Evolutionary conservation across 1,140 invertebrate species (phyloP), one percentile per base, ranked within the genome.

Genomic region (Temnothorax longispinosus): DNA sequence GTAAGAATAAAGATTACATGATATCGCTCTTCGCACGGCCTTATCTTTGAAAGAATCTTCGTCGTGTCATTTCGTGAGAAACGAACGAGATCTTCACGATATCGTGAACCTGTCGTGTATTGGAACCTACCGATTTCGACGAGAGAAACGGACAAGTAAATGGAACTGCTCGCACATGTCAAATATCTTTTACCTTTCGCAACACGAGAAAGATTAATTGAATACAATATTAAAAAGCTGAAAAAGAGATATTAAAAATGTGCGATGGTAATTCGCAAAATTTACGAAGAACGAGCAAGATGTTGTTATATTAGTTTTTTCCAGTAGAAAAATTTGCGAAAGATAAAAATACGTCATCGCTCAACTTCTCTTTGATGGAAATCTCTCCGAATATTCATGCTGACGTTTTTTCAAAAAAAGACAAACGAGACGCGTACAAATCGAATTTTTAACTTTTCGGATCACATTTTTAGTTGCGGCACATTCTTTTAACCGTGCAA

Each of bases 61-160:
- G 62, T 74, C 47, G 62, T 74, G 3, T 47, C 80, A 84, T 75
- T 84, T 84, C 32, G 54, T 21, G 13, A 74, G 32, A 84, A 84
- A 84, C 38, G 54, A 84, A 18, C 32, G 13, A 50, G 69, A 84
- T 60, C 6, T 27, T 38, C 8, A 35, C 27, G 69, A 54, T 75
- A 75, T 60, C 62, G 41, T 35, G 10, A 58, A 71, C 8, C 54
- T 32, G 54, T 82, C 67, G 6, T 13, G 1, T 2, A 41, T 21
- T 58, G 38, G 8, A 82, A 58, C 11, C n/a, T 72, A 52, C 13
- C 35, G 32, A 60, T 74, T 75, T 60, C n/a, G 58, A 47, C 41
- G 54, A 84, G 4, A 69, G 15, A 81, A 38, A 69, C 6, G 47
- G 2, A 54, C 47, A 8, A 72, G 32, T 60, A 60, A 74, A 47